Base-by-base conservation (phyloP, 2,888 invertebrate species). In the Xylocampa areola region DNA sequence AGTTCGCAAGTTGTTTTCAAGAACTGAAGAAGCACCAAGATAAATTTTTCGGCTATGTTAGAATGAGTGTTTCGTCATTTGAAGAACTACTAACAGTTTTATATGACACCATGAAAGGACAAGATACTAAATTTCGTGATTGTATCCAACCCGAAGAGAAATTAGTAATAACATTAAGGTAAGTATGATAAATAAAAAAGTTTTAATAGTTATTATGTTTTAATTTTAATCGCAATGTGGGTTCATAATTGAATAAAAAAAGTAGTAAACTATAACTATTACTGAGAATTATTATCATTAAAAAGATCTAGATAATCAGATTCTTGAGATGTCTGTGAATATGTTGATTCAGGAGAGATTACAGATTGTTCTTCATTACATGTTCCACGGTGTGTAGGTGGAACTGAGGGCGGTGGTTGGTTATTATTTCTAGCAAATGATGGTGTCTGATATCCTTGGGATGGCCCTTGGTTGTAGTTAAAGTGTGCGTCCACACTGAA, bases 11-110 rank as follows among this genome's bases (percentile, higher is more conserved):
- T n/a, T n/a, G n/a, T n/a, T n/a, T n/a, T n/a, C n/a, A n/a, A n/a
- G n/a, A n/a, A n/a, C n/a, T n/a, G n/a, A n/a, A n/a, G n/a, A n/a
- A n/a, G n/a, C n/a, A n/a, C n/a, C n/a, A n/a, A n/a, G n/a, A n/a
- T n/a, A n/a, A n/a, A n/a, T n/a, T n/a, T n/a, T n/a, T n/a, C n/a
- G n/a, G n/a, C n/a, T n/a, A n/a, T n/a, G n/a, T n/a, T n/a, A n/a
- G n/a, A n/a, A n/a, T n/a, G n/a, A n/a, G n/a, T n/a, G n/a, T 43
- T 36, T 36, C 36, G 25, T 51, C 43, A 43, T 51, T 51, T 13
- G 57, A 66, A 60, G 51, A 66, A 57, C 66, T 71, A 62, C 60
- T 67, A 47, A 53, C n/a, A n/a, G n/a, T n/a, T n/a, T n/a, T n/a
- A n/a, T n/a, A n/a, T n/a, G n/a, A n/a, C n/a, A n/a, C n/a, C n/a